Evolutionary conservation across 2,113 vertebrate species (phyloP).

Genomic region (Paradoxurus hermaphroditus): DNA sequence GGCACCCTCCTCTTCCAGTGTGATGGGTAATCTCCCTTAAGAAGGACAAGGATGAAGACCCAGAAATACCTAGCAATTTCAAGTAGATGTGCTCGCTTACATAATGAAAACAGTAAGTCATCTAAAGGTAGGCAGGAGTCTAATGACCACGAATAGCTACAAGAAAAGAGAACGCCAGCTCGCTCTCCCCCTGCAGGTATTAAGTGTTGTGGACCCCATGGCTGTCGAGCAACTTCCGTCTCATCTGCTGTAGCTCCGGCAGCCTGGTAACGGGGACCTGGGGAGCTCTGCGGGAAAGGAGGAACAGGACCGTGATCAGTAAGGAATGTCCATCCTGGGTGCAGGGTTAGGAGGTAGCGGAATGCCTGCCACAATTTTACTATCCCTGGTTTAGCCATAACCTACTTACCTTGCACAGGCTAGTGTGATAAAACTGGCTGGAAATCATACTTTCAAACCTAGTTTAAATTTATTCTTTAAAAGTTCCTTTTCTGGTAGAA

Average conservation of each 20-base stretch:
- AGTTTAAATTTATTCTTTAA: slow-evolving; percentile 64
- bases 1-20: background rate
- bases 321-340: slow-evolving; percentile 31
- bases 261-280: background rate
- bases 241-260: background rate
- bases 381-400: background rate
- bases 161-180: background rate
- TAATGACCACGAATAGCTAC: background rate
- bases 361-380: background rate
- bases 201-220: background rate
- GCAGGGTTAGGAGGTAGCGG: background rate
- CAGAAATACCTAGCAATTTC: background rate
- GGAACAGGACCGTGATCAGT: background rate
- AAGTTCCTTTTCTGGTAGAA: slow-evolving; percentile 45
- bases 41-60: background rate
- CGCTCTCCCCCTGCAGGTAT: background rate
- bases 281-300: background rate
- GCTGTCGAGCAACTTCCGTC: background rate
- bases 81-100: background rate
- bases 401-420: background rate
- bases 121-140: background rate
- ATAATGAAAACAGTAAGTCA: background rate
- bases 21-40: background rate
- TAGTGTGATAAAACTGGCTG: slow-evolving; percentile 11
- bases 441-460: slow-evolving; percentile 50